phyloP scores from a whole-genome alignment of 2,797 vertebrate genomes.

The Gymnodraco acuticeps region DNA sequence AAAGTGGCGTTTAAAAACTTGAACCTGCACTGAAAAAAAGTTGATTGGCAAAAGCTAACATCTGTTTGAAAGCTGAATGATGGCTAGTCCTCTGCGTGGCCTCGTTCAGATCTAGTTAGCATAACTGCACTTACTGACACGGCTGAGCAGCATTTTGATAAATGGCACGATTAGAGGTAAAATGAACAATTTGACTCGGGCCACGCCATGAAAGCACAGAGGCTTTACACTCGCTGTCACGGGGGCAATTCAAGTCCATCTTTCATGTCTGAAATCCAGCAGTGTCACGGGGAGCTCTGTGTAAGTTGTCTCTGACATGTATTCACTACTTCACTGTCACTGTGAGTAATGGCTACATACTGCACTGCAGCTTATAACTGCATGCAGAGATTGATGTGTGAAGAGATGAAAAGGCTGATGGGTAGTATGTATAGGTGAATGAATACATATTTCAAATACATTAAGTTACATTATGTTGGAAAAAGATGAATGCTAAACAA shows the following conservation, averaged over 20 bases:
- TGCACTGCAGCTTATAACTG: conserved; percentile 31
- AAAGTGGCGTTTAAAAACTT: not conserved
- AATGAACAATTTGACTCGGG: conserved; percentile 93
- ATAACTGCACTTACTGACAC: conserved; percentile 86
- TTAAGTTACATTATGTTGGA: conserved; percentile 18
- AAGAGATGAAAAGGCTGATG: conserved; percentile 31
- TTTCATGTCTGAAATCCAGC: conserved; percentile 81
- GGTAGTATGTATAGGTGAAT: conserved; percentile 28
- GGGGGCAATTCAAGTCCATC: conserved; percentile 79
- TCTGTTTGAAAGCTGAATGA: conserved; percentile 34
- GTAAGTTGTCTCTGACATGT: conserved; percentile 71
- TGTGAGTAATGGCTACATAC: conserved; percentile 49
- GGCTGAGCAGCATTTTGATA: conserved; percentile 91
- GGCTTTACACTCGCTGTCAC: conserved; percentile 59
- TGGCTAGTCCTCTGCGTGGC: conserved; percentile 31
- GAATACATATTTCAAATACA: conserved; percentile 25
- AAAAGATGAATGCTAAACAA: conserved; percentile 19
- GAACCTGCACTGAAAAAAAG: not conserved
- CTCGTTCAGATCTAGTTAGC: conserved; percentile 79
- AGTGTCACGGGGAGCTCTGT: conserved; percentile 30
- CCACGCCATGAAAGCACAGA: conserved; percentile 83
- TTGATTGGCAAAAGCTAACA: not conserved
- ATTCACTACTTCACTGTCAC: conserved; percentile 73
- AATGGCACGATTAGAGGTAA: conserved; percentile 95
- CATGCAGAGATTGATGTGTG: conserved; percentile 24